Evolutionary conservation across 2,797 vertebrate genomes (phyloP), one percentile per base, ranked within the genome.

Genomic region (Helostoma temminkii): DNA sequence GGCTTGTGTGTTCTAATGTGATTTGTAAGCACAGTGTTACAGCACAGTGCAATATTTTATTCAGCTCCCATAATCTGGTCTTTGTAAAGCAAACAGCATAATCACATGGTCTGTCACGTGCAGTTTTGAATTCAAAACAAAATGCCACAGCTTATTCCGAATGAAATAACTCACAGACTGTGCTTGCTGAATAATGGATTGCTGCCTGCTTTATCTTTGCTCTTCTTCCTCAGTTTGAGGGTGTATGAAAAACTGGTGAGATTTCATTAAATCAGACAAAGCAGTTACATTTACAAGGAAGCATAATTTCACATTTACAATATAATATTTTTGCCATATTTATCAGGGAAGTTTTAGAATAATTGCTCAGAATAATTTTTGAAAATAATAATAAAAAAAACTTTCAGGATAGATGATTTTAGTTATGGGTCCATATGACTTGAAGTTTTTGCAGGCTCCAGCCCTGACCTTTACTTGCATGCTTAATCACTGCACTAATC

Each of bases 381-480:
- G n/a, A n/a, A n/a, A n/a, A n/a, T n/a, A n/a, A n/a, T n/a, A n/a
- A n/a, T n/a, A n/a, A n/a, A n/a, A n/a, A n/a, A 70, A 65, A 41
- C 24, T 32, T 48, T 19, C 28, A 50, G 19, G 39, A 59, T 8
- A 9, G 1, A 50, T 49, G 7, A 36, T 16, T 21, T 45, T 30
- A 14, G 24, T 36, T 22, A n/a, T 32, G 50, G 41, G 34, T 54
- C 66, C 41, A 45, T 12, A n/a, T 6, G 7, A 49, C 12, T 49
- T 42, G 63, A 60, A 30, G 18, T 39, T 45, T 50, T n/a, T 43
- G 34, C 66, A 56, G 67, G 64, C 73, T 63, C 25, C 26, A 21
- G 73, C 14, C 28, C 36, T 87, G 75, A 85, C 81, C 74, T 85
- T 85, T 75, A 37, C 58, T 63, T 75, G 34, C 74, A 74, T 12